Conservation (phyloP, 2,888 invertebrate species). For the Pristionchus japonicus region DNA sequence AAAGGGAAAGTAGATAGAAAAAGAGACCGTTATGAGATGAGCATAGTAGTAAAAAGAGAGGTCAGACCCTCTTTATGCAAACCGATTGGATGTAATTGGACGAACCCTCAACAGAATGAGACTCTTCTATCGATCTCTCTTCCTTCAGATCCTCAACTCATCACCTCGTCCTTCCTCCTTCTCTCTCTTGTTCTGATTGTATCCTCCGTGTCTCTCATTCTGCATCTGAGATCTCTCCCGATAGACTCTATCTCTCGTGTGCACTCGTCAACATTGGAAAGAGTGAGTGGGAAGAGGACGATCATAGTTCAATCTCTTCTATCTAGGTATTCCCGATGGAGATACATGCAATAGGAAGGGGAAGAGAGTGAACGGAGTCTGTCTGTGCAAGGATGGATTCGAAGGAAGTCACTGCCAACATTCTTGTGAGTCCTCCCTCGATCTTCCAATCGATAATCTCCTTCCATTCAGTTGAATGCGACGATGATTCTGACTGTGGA, state of each 20-base stretch:
- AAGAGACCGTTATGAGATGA: not conserved
- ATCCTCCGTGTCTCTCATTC: not conserved
- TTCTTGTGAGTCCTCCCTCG: slow-evolving; percentile 78
- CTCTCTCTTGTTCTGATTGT: slow-evolving; percentile 29
- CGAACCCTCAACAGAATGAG: not conserved
- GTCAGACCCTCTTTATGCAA: not conserved
- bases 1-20: not conserved
- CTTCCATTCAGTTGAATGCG: slow-evolving; percentile 84
- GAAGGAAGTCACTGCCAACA: slow-evolving; percentile 89
- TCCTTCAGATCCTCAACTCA: slow-evolving; percentile 11
- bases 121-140: not conserved
- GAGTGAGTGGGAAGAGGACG: not conserved
- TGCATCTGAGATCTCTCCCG: slow-evolving; percentile 38
- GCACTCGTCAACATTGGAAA: slow-evolving; percentile 42
- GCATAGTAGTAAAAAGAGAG: slow-evolving; percentile 2
- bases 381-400: slow-evolving; percentile 79
- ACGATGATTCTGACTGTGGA: slow-evolving; percentile 88
- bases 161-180: not conserved
- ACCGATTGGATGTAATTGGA: not conserved
- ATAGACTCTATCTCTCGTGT: slow-evolving; percentile 2
- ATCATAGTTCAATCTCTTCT: not conserved
- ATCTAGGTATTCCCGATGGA: slow-evolving; percentile 79
- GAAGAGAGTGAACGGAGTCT: slow-evolving; percentile 66
- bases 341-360: slow-evolving; percentile 91
- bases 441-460: not conserved